These are phyloP conservation scores for Psophia crepitans DNA, from an alignment of 2,113 vertebrate genomes.

Conservation along the genomic window DNA sequence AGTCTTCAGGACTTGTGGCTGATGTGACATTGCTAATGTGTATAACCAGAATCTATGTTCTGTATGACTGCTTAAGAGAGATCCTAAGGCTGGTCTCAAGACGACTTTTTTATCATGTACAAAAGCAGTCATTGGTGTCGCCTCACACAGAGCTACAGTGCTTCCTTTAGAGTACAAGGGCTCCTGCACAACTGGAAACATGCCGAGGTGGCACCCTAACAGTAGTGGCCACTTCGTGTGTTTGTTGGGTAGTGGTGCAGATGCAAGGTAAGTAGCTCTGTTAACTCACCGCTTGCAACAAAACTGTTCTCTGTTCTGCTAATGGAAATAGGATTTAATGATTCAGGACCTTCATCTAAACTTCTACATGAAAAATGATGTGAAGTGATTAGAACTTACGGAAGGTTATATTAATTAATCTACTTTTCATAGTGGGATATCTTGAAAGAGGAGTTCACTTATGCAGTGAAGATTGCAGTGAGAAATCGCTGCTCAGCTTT, in stretches of 20 bases:
- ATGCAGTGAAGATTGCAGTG: background rate
- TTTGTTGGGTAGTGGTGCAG: background rate
- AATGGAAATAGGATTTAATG: background rate
- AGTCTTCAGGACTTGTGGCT: background rate
- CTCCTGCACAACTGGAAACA: background rate
- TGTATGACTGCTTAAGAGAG: background rate
- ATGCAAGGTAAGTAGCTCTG: background rate
- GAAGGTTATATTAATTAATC: background rate
- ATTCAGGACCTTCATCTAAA: background rate
- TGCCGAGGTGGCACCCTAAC: accelerated
- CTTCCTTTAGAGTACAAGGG: background rate
- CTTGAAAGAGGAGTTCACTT: background rate
- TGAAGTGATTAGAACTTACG: background rate
- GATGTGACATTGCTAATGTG: background rate
- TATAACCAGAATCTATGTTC: background rate
- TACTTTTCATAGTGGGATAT: background rate
- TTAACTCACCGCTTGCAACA: background rate
- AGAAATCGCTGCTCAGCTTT: background rate
- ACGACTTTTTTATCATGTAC: accelerated
- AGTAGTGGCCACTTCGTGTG: accelerated
- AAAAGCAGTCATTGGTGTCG: background rate
- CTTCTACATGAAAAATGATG: background rate
- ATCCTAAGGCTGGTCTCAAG: background rate
- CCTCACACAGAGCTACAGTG: background rate
- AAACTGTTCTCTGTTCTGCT: accelerated